Evolutionary conservation across 2,888 invertebrate genomes (phyloP).

Genomic region (Arrhopalites spinosus): DNA sequence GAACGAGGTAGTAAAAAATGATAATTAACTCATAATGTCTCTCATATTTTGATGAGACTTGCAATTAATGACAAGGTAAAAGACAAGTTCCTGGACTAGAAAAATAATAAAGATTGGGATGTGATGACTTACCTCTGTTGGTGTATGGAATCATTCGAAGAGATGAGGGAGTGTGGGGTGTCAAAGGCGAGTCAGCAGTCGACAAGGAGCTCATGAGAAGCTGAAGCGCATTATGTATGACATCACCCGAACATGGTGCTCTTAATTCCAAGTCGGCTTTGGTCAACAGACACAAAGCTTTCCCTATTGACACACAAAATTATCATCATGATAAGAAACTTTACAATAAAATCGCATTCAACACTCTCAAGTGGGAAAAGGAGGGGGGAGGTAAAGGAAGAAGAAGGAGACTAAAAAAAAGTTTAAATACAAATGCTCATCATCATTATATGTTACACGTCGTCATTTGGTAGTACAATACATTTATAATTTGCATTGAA

Average conservation of each 20-base stretch:
- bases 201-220: slow-evolving; percentile 68
- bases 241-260: slow-evolving; percentile 91
- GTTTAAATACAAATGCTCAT: slow-evolving; percentile 4
- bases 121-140: slow-evolving; percentile 51
- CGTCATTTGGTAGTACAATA: not conserved
- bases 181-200: slow-evolving; percentile 55
- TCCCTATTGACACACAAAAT: slow-evolving; percentile 64
- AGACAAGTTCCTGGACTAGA: no score
- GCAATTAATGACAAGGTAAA: no score
- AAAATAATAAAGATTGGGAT: no score
- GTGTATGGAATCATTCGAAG: slow-evolving; percentile 47
- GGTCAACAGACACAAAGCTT: slow-evolving; percentile 87
- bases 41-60: no score
- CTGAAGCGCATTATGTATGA: slow-evolving; percentile 89
- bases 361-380: not conserved
- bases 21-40: no score
- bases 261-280: slow-evolving; percentile 88
- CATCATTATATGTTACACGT: not conserved
- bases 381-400: not conserved
- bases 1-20: no score
- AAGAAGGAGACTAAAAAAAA: not conserved
- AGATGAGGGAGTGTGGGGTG: slow-evolving; percentile 56
- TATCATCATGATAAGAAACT: slow-evolving; percentile 23
- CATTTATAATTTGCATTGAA: slow-evolving; percentile 27
- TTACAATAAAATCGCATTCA: not conserved